Percentiles rank a stretch among this genome's conserved stretches.
phyloP scores from a whole-genome alignment of 2,888 invertebrate species.

The Eretmocerus hayati region DNA sequence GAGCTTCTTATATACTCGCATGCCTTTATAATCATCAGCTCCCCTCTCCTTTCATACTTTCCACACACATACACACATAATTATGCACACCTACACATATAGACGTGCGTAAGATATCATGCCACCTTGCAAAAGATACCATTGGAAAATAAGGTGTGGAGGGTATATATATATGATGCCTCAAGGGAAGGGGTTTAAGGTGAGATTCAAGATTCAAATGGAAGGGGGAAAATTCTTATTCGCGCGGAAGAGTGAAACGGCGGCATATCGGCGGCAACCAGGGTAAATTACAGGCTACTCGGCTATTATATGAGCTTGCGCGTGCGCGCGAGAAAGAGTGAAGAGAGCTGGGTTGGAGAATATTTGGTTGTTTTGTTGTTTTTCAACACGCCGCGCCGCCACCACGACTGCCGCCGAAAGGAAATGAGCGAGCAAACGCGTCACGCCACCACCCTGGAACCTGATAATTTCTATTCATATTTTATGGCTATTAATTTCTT shows the following conservation, averaged over 20 bases:
- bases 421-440: slow-evolving; percentile 49
- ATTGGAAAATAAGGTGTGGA: too few species aligned
- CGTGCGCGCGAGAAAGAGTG: slow-evolving; percentile 13
- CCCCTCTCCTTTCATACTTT: too few species aligned
- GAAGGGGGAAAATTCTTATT: slow-evolving; percentile 1
- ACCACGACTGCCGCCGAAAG: too few species aligned
- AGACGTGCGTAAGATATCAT: too few species aligned
- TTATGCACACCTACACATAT: too few species aligned
- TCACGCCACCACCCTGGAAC: slow-evolving; percentile 48
- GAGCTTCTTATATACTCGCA: not conserved
- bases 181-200: not conserved
- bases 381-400: slow-evolving; percentile 49
- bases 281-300: too few species aligned
- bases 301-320: slow-evolving; percentile 47
- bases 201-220: not conserved
- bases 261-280: slow-evolving; percentile 39
- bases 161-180: not conserved
- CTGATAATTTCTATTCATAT: slow-evolving; percentile 49
- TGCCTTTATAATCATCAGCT: too few species aligned
- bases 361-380: slow-evolving; percentile 46
- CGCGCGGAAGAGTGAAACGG: not conserved
- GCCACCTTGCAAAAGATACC: too few species aligned
- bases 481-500: slow-evolving; percentile 49
- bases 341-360: not conserved
- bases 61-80: too few species aligned